Percentiles rank a stretch among this genome's conserved stretches.
These are phyloP conservation scores for Aphrophora alni DNA, from an alignment of 2,888 invertebrate genomes.

Conservation along the genomic window DNA sequence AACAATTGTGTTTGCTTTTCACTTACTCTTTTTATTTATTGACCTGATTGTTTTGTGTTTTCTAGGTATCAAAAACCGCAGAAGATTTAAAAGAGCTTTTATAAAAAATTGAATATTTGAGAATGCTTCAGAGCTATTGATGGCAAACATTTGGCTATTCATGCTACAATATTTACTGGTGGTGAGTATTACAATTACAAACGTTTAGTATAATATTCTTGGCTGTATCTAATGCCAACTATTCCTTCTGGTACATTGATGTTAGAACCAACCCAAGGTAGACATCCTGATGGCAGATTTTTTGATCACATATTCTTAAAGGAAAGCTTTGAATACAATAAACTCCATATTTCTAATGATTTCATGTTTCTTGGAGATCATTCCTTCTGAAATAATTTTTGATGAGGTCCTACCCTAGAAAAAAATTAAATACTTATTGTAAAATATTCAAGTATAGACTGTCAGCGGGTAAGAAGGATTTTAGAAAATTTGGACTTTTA, in stretches of 20 bases:
- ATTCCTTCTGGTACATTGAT: background rate
- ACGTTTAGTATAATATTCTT: background rate
- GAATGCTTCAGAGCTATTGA: too few relatives aligned
- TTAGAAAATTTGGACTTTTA: background rate
- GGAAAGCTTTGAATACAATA: background rate
- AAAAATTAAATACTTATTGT: background rate
- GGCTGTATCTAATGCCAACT: background rate
- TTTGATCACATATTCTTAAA: background rate
- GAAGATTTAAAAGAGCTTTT: too few relatives aligned
- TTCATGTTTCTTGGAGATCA: background rate
- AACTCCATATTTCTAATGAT: background rate
- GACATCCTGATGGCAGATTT: background rate
- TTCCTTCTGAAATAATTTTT: background rate
- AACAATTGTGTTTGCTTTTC: too few relatives aligned
- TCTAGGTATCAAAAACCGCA: too few relatives aligned
- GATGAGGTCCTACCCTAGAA: background rate
- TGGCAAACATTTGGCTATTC: too few relatives aligned
- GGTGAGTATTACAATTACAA: too few relatives aligned
- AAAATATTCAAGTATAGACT: background rate
- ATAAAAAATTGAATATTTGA: too few relatives aligned
- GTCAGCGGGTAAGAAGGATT: background rate
- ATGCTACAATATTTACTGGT: too few relatives aligned
- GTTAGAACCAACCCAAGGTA: background rate
- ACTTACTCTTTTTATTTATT: too few relatives aligned
- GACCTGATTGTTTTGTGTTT: too few relatives aligned